Conservation (phyloP, 2,113 vertebrate genomes). For the Ceyx melanurus region DNA sequence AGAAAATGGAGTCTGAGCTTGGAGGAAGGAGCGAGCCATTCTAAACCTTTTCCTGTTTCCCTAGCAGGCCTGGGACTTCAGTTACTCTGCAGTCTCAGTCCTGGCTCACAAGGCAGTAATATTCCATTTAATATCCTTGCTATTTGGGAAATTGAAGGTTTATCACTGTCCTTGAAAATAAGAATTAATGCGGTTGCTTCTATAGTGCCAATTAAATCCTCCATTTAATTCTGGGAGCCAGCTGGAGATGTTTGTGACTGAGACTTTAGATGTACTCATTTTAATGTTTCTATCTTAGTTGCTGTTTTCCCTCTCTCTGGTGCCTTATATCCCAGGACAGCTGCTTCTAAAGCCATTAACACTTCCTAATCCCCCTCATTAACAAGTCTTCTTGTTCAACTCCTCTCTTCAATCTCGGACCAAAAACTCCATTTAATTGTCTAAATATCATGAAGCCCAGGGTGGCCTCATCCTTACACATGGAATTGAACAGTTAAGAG, state of each 20-base stretch:
- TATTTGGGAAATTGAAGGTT: neutral
- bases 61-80: neutral
- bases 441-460: neutral
- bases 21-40: neutral
- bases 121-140: neutral
- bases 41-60: neutral
- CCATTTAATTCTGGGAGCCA: constrained; percentile 33
- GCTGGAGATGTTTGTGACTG: constrained; percentile 30
- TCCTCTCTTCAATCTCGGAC: neutral
- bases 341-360: neutral
- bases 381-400: neutral
- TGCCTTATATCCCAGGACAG: neutral
- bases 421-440: neutral
- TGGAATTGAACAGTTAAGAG: neutral
- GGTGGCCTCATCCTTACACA: neutral
- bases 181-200: constrained; percentile 40
- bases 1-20: neutral
- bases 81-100: neutral
- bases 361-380: neutral
- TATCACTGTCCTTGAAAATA: constrained; percentile 48
- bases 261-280: constrained; percentile 7
- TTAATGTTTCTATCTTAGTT: neutral
- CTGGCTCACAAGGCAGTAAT: neutral
- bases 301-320: neutral
- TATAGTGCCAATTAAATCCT: constrained; percentile 16